Percentiles rank a stretch among this genome's conserved stretches.
phyloP scores from a whole-genome alignment of 2,113 vertebrate genomes.

The Heptranchias perlo region DNA sequence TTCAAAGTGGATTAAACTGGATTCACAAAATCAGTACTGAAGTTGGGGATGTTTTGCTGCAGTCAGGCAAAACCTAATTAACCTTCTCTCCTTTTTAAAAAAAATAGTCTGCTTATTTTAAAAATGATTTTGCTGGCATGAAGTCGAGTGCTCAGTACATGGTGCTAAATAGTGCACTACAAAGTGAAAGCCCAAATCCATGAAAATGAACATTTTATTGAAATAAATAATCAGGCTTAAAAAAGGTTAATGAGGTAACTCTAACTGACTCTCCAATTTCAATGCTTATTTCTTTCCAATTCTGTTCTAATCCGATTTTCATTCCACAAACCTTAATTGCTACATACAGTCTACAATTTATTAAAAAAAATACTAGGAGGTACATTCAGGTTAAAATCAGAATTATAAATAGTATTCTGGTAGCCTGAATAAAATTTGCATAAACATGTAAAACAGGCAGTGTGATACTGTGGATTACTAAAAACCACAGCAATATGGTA shows the following conservation, averaged over 20 bases:
- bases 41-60: background rate
- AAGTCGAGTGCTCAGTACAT: background rate
- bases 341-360: background rate
- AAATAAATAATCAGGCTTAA: conserved; percentile 11
- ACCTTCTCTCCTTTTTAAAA: background rate
- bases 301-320: conserved; percentile 3
- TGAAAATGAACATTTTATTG: background rate
- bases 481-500: background rate
- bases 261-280: background rate
- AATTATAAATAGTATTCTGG: background rate
- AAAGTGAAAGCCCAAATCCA: background rate
- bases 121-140: background rate
- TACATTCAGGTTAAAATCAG: background rate
- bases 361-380: background rate
- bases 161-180: background rate
- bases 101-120: background rate
- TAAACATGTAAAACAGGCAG: background rate
- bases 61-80: background rate
- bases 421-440: background rate
- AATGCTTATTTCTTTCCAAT: background rate
- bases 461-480: background rate
- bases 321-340: background rate
- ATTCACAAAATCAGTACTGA: background rate
- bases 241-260: conserved; percentile 2
- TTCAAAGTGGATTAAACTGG: background rate